These are phyloP conservation scores for Halcyon badia DNA, from an alignment of 2,797 vertebrate species.

Conservation along the genomic window DNA sequence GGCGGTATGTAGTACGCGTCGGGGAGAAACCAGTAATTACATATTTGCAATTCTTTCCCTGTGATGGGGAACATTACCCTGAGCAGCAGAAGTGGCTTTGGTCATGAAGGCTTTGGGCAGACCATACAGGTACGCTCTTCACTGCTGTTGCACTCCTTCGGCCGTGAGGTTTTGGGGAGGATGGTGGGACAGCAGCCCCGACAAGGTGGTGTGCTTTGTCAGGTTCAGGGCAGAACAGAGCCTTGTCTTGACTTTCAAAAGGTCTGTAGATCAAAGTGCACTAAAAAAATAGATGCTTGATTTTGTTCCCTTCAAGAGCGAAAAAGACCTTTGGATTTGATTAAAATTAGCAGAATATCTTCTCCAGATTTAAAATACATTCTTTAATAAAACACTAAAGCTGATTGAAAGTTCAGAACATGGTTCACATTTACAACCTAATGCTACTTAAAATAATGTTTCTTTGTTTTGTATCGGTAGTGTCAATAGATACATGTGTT, in stretches of 20 bases:
- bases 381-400: background rate
- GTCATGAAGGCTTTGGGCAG: background rate
- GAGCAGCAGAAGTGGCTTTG: background rate
- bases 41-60: conserved; percentile 59
- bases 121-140: background rate
- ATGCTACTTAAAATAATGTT: background rate
- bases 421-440: background rate
- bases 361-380: background rate
- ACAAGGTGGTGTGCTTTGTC: background rate
- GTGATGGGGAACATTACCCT: conserved; percentile 16
- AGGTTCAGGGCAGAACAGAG: background rate
- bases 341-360: background rate
- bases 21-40: conserved; percentile 48
- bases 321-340: conserved; percentile 17
- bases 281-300: background rate
- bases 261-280: background rate
- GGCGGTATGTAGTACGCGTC: background rate
- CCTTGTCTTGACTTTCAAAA: conserved; percentile 3
- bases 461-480: background rate
- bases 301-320: background rate
- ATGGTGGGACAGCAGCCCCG: background rate
- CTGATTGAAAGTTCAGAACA: background rate
- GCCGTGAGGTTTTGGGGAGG: background rate
- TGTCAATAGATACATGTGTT: background rate
- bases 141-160: background rate